Conservation (phyloP, 2,888 invertebrate species). For the Hetaerina titia region DNA sequence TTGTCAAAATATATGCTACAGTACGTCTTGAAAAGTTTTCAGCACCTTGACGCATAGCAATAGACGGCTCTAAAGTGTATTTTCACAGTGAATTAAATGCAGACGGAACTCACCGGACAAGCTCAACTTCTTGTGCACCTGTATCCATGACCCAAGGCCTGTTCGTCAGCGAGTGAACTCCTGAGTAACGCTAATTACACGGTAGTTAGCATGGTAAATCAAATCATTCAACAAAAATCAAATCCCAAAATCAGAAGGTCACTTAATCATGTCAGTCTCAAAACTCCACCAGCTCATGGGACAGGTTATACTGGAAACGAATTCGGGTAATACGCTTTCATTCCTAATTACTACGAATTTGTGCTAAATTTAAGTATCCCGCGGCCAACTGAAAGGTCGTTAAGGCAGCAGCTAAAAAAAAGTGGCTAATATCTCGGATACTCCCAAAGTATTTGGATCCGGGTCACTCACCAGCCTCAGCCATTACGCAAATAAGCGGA, state of each 20-base stretch:
- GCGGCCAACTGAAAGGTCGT: background rate
- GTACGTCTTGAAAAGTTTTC: no score
- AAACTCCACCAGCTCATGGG: background rate
- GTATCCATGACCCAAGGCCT: no score
- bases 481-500: background rate
- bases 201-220: background rate
- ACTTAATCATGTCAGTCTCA: background rate
- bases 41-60: no score
- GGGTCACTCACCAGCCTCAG: background rate
- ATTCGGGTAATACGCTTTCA: background rate
- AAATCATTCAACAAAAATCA: background rate
- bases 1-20: no score
- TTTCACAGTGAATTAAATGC: no score
- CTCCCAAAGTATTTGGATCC: background rate
- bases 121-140: no score
- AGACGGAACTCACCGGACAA: no score
- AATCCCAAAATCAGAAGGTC: background rate
- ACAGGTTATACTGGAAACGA: background rate
- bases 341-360: background rate
- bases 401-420: background rate
- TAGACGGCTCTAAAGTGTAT: no score
- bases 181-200: no score
- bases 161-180: no score
- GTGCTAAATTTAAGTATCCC: background rate
- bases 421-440: background rate